phyloP scores from a whole-genome alignment of 1,140 invertebrate genomes.

The Panagrolaimus sp. region DNA sequence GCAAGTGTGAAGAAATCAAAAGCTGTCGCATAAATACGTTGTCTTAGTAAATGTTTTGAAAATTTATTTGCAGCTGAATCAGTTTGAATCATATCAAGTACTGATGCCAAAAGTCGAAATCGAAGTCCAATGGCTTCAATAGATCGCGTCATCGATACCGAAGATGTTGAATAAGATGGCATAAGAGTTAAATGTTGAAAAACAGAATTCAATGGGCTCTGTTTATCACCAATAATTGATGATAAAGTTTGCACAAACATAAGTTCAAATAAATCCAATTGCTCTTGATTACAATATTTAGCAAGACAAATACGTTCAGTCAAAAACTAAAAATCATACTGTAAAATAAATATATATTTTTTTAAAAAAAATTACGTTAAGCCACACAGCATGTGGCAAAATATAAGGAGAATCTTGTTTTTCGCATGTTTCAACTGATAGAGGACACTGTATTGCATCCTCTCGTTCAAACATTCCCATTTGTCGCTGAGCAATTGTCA shows the following conservation, averaged over 20 bases:
- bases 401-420: conserved; percentile 70
- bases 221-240: conserved; percentile 75
- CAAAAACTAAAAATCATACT: conserved; percentile 66
- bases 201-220: conserved; percentile 61
- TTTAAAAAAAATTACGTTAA: conserved; percentile 64
- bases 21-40: conserved; percentile 85
- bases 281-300: conserved; percentile 89
- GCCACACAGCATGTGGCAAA: conserved; percentile 86
- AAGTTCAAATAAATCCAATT: conserved; percentile 75
- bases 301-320: conserved; percentile 87
- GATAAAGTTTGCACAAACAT: conserved; percentile 82
- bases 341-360: neutral
- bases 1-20: conserved; percentile 83
- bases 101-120: conserved; percentile 79
- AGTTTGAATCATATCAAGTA: conserved; percentile 84
- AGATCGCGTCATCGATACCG: conserved; percentile 42
- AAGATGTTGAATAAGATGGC: conserved; percentile 59
- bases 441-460: conserved; percentile 58
- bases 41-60: conserved; percentile 83
- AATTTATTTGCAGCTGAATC: conserved; percentile 73
- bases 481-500: conserved; percentile 71
- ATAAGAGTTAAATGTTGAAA: neutral
- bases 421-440: conserved; percentile 17
- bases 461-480: conserved; percentile 78
- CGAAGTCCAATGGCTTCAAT: conserved; percentile 53